These are phyloP conservation scores for Dicentrarchus labrax DNA, from an alignment of 2,113 vertebrate genomes.

Conservation along the genomic window DNA sequence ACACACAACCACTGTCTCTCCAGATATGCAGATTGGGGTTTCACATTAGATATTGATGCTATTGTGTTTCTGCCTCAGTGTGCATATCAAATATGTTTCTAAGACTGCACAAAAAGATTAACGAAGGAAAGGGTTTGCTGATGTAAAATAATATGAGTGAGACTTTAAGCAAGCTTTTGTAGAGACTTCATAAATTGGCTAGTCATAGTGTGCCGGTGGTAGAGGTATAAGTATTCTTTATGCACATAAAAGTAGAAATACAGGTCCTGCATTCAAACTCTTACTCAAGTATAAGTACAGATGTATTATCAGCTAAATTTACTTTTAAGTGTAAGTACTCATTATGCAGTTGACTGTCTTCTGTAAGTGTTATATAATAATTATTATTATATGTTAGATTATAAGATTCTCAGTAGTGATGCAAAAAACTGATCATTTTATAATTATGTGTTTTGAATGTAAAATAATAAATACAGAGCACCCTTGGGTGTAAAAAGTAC, in stretches of 20 bases:
- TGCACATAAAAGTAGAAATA: too few species aligned
- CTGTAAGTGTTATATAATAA: too few species aligned
- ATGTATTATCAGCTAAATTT: neutral
- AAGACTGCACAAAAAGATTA: neutral
- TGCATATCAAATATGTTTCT: neutral
- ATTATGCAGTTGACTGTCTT: neutral
- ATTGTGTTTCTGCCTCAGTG: neutral
- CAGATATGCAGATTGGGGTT: constrained; percentile 4
- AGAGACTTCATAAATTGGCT: neutral
- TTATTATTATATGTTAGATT: too few species aligned
- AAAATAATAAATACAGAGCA: neutral
- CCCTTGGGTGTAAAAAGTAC: too few species aligned
- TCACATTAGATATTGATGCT: neutral
- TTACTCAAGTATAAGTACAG: neutral
- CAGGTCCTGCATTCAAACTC: neutral
- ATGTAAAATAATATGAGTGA: neutral
- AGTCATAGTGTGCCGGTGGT: too few species aligned
- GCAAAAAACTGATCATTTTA: too few species aligned
- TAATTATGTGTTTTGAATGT: neutral
- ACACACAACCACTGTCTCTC: neutral
- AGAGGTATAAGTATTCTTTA: too few species aligned
- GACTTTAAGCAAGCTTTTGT: neutral
- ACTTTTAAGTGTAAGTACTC: neutral
- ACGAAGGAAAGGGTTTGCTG: neutral
- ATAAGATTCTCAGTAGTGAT: too few species aligned